These are phyloP conservation scores for Probaryconus sp. DNA, from an alignment of 1,140 invertebrate genomes.

Conservation along the genomic window DNA sequence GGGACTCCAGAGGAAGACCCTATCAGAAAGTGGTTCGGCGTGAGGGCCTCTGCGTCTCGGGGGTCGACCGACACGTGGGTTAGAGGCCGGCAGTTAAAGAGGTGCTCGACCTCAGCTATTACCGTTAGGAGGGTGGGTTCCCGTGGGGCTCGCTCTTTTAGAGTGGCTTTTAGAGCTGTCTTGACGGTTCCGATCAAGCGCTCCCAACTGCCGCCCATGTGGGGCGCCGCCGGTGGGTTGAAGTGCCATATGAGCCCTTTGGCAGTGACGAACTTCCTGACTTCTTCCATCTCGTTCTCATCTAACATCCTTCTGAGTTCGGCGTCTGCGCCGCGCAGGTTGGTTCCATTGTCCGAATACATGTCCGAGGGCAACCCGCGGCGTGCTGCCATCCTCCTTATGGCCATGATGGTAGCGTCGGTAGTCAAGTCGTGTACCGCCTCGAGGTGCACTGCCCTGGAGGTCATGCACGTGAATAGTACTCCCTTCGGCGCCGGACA, in stretches of 20 bases:
- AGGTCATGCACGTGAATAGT: constrained; percentile 72
- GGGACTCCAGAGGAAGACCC: constrained; percentile 14
- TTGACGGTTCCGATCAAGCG: constrained; percentile 54
- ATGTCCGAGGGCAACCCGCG: constrained; percentile 1
- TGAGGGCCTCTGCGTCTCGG: constrained; percentile 57
- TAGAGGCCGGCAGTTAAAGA: constrained; percentile 65
- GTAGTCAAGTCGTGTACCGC: constrained; percentile 35
- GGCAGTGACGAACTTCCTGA: not conserved
- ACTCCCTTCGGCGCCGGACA: constrained; percentile 60
- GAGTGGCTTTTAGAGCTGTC: constrained; percentile 1
- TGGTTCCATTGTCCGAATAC: constrained; percentile 25
- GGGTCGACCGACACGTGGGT: constrained; percentile 60
- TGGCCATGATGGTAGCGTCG: constrained; percentile 25
- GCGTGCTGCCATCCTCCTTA: constrained; percentile 10
- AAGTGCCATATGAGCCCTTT: constrained; percentile 44
- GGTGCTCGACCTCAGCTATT: constrained; percentile 60
- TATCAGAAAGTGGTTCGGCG: constrained; percentile 66
- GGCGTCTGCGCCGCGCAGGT: not conserved
- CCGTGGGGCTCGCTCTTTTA: constrained; percentile 32
- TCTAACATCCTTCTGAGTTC: no score
- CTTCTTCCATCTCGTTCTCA: no score
- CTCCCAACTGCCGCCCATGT: constrained; percentile 65
- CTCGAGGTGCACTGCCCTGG: constrained; percentile 75
- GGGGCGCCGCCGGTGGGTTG: constrained; percentile 53
- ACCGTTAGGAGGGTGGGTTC: constrained; percentile 60